Evolutionary conservation across 2,113 vertebrate species (phyloP).

Genomic region (Protomyctophum bolini): DNA sequence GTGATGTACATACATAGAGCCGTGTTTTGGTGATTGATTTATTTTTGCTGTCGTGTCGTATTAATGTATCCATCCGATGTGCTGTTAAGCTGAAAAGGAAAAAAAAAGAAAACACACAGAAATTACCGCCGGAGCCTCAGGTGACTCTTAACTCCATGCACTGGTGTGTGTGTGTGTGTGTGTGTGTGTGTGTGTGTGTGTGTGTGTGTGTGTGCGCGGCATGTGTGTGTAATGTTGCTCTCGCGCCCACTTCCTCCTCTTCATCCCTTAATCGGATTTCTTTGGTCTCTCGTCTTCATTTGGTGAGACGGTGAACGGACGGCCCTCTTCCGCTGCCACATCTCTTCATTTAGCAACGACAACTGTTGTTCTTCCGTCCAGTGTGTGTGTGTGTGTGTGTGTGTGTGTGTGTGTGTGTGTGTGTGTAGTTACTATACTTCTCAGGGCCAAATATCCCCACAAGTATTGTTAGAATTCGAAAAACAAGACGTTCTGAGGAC

Average conservation of each 20-base stretch:
- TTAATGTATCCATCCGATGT: constrained; percentile 56
- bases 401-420: constrained; percentile 27
- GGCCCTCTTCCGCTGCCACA: constrained; percentile 23
- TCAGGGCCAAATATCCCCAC: too few species aligned
- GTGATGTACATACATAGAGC: constrained; percentile 58
- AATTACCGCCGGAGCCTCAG: constrained; percentile 67
- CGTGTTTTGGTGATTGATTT: constrained; percentile 53
- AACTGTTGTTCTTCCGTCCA: not conserved
- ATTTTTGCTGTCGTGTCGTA: constrained; percentile 42
- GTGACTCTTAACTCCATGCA: constrained; percentile 70
- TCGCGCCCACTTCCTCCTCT: constrained; percentile 14
- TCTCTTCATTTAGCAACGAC: constrained; percentile 21
- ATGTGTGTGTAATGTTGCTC: constrained; percentile 1
- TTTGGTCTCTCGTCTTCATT: constrained; percentile 5
- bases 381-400: constrained; percentile 48
- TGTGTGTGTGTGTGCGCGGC: constrained; percentile 8
- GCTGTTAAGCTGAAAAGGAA: constrained; percentile 53
- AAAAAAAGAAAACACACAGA: too few species aligned
- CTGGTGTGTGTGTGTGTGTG: constrained; percentile 46
- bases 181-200: constrained; percentile 29
- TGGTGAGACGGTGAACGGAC: constrained; percentile 28
- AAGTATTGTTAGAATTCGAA: too few species aligned
- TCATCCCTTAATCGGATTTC: constrained; percentile 37
- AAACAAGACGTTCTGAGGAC: too few species aligned
- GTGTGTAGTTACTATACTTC: too few species aligned